Percentiles rank a stretch among this genome's conserved stretches.
Conservation (phyloP, 2,113 vertebrate genomes). For the Orcinus orca region DNA sequence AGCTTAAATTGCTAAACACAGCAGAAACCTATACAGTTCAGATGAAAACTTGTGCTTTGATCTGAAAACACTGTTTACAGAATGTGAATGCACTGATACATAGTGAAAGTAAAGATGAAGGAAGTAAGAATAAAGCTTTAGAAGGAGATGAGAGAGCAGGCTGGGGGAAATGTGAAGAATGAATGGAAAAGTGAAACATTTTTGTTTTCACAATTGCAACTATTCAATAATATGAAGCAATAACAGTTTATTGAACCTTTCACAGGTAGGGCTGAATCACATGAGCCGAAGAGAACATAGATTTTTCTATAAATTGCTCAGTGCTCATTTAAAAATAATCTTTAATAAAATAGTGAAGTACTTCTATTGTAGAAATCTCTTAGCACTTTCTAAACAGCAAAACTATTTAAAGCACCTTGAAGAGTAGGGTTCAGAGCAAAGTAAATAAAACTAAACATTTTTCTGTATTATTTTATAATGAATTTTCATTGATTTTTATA, state of each 20-base stretch:
- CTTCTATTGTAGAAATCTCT: constrained; percentile 69
- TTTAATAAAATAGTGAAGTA: constrained; percentile 76
- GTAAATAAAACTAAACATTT: constrained; percentile 61
- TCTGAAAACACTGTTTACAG: constrained; percentile 64
- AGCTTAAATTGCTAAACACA: constrained; percentile 66
- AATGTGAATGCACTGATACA: constrained; percentile 64
- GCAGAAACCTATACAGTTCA: constrained; percentile 68
- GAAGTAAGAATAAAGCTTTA: background rate
- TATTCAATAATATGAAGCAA: constrained; percentile 59
- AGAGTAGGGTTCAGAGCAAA: constrained; percentile 70
- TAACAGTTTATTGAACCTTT: constrained; percentile 51
- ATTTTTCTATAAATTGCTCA: constrained; percentile 77
- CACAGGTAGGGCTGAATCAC: constrained; percentile 16
- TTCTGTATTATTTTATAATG: constrained; percentile 63
- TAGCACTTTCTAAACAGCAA: constrained; percentile 62
- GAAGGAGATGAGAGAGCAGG: constrained; percentile 14
- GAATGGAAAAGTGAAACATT: constrained; percentile 52
- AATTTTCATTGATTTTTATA: constrained; percentile 76
- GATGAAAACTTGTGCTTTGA: constrained; percentile 56
- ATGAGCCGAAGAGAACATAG: constrained; percentile 62
- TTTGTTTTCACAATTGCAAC: constrained; percentile 73
- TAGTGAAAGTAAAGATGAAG: background rate
- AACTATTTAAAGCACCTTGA: constrained; percentile 67
- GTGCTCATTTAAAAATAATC: constrained; percentile 75
- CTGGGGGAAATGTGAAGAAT: constrained; percentile 47